These are phyloP conservation scores for Agelastica alni DNA, from an alignment of 2,888 invertebrate species.

Conservation along the genomic window DNA sequence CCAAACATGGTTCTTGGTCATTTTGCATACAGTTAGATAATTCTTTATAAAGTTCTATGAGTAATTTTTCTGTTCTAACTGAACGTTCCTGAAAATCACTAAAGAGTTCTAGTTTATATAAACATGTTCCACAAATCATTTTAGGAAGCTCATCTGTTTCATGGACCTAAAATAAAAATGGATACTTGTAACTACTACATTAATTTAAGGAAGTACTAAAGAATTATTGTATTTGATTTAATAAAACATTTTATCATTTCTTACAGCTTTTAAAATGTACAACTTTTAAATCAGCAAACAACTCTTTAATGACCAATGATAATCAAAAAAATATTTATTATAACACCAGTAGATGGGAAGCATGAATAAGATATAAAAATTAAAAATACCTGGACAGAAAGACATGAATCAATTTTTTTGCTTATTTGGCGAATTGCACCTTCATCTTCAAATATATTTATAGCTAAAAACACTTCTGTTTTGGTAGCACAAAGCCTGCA, in stretches of 20 bases:
- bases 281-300: too few relatives aligned
- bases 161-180: conserved; percentile 59
- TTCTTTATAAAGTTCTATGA: conserved; percentile 54
- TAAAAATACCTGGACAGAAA: conserved; percentile 59
- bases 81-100: conserved; percentile 63
- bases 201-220: neutral
- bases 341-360: too few relatives aligned
- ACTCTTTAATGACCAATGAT: too few relatives aligned
- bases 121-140: conserved; percentile 63
- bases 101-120: conserved; percentile 62
- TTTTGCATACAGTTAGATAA: conserved; percentile 33
- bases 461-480: conserved; percentile 50
- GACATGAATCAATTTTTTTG: conserved; percentile 63
- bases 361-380: neutral
- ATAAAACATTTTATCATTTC: too few relatives aligned
- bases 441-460: conserved; percentile 55
- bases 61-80: conserved; percentile 60
- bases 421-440: conserved; percentile 60
- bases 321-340: too few relatives aligned
- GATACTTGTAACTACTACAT: too few relatives aligned
- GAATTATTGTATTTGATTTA: neutral
- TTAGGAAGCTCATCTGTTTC: conserved; percentile 63
- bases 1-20: conserved; percentile 32
- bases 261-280: too few relatives aligned
- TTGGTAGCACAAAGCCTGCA: conserved; percentile 55